A percentile compares a stretch with the other conserved stretches of the same genome.
Evolutionary conservation across 2,888 invertebrate genomes (phyloP).

Genomic region (Drosophila kambysellisi): DNA sequence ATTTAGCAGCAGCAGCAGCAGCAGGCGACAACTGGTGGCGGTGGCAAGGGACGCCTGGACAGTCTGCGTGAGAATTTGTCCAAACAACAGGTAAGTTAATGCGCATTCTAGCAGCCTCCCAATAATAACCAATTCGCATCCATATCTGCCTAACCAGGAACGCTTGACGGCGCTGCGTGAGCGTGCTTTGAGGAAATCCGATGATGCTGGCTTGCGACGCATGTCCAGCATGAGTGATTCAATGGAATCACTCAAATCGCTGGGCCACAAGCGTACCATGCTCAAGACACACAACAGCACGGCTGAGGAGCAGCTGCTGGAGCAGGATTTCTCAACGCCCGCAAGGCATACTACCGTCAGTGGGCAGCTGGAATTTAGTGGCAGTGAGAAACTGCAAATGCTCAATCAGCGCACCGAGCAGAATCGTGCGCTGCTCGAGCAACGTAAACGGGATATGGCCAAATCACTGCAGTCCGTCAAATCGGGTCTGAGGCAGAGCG

Average conservation of each 20-base stretch:
- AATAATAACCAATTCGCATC: neutral
- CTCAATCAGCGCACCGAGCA: constrained; percentile 86
- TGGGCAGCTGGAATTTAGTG: constrained; percentile 62
- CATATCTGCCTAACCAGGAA: constrained; percentile 40
- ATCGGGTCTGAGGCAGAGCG: constrained; percentile 79
- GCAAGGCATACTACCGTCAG: constrained; percentile 9
- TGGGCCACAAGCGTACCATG: constrained; percentile 44
- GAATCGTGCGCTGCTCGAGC: constrained; percentile 86
- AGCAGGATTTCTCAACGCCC: constrained; percentile 47
- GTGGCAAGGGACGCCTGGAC: constrained; percentile 60
- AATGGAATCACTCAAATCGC: constrained; percentile 59
- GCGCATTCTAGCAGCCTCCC: neutral
- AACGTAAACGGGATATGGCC: constrained; percentile 86
- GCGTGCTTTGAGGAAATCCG: constrained; percentile 53
- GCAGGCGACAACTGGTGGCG: constrained; percentile 1
- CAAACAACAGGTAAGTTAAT: constrained; percentile 61
- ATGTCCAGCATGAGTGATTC: constrained; percentile 57
- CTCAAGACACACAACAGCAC: constrained; percentile 26
- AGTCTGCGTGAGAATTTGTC: constrained; percentile 64
- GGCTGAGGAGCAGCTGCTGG: constrained; percentile 1
- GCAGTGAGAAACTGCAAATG: constrained; percentile 86
- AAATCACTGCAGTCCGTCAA: constrained; percentile 82
- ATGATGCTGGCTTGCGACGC: constrained; percentile 30
- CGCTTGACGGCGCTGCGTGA: constrained; percentile 63
- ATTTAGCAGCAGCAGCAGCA: constrained; percentile 11